Evolutionary conservation across 2,797 vertebrate genomes (phyloP), one percentile per base, ranked within the genome.

Genomic region (Esox masquinongy): DNA sequence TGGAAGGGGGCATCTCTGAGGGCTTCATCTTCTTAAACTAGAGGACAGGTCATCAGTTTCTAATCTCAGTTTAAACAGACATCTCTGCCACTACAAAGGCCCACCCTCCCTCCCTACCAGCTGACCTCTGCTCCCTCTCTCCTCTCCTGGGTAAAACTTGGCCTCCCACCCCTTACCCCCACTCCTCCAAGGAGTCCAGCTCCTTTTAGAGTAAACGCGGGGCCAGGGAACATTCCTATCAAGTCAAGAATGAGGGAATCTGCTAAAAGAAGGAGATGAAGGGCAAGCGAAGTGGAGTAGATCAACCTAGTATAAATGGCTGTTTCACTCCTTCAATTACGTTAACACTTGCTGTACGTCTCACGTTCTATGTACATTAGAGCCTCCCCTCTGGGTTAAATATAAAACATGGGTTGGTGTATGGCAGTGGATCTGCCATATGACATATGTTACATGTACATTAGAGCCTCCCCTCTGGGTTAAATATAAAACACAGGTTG

Each of bases 1-100:
- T 19, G 36, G 39, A 19, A 82, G 36, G 63, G 70, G 74, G 26
- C 53, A 69, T 36, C 78, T 70, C 50, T 59, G 67, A 31, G 73
- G 68, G 64, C 43, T 71, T 53, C 11, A 64, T 53, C 34, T 59
- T 16, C 71, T 63, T 68, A 50, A 64, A 29, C 43, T 74, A 71
- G 43, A 47, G 61, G 63, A 56, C 51, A 73, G 84, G 82, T 84
- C 84, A 79, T 84, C 84, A 80, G 31, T 67, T 59, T 80, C 81
- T 86, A 88, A 90, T 89, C 89, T 79, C 47, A 81, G 61, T 63
- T 70, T 78, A 80, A 85, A 86, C 76, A 84, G 80, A 86, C 68
- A 66, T 72, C 79, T 67, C 61, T 83, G 79, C 76, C 82, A 80
- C 79, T 71, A 77, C 83, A 79, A 75, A 74, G 75, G 83, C 81